Evolutionary conservation across 2,888 invertebrate genomes (phyloP).

Genomic region (Euspilapteryx auroguttella): DNA sequence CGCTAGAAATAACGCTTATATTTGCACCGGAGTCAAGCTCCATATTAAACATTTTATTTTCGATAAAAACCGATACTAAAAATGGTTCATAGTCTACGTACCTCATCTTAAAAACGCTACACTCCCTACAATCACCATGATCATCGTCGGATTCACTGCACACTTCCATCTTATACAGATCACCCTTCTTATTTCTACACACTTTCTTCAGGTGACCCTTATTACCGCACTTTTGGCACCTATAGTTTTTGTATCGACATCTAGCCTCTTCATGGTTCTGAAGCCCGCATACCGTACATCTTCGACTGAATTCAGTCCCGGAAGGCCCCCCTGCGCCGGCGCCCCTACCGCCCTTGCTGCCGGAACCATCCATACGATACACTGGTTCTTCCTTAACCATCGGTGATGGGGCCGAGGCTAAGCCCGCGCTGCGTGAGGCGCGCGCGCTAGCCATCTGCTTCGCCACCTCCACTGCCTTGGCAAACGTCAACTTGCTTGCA

Average conservation of each 20-base stretch:
- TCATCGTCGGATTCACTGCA: background rate
- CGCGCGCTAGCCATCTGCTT: background rate
- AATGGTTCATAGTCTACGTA: background rate
- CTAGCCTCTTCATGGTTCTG: background rate
- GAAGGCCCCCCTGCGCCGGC: constrained; percentile 1
- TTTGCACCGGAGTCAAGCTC: constrained; percentile 1
- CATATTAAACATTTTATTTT: no score
- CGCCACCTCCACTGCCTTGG: no score
- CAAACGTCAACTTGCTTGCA: background rate
- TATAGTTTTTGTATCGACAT: constrained; percentile 1
- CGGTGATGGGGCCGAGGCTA: no score
- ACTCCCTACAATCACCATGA: constrained; percentile 1
- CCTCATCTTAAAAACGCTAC: constrained; percentile 2
- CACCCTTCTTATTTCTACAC: background rate
- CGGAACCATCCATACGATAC: background rate
- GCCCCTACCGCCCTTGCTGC: no score
- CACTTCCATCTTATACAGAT: background rate
- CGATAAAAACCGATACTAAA: background rate
- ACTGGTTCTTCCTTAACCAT: constrained; percentile 2
- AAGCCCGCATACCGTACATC: constrained; percentile 1
- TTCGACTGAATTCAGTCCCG: no score
- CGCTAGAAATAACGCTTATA: background rate
- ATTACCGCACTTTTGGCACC: background rate
- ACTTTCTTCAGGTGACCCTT: constrained; percentile 1
- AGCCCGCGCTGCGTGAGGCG: no score